Evolutionary conservation across 2,888 invertebrate genomes (phyloP), one percentile per base, ranked within the genome.

Genomic region (Pseudolycoriella hygida): DNA sequence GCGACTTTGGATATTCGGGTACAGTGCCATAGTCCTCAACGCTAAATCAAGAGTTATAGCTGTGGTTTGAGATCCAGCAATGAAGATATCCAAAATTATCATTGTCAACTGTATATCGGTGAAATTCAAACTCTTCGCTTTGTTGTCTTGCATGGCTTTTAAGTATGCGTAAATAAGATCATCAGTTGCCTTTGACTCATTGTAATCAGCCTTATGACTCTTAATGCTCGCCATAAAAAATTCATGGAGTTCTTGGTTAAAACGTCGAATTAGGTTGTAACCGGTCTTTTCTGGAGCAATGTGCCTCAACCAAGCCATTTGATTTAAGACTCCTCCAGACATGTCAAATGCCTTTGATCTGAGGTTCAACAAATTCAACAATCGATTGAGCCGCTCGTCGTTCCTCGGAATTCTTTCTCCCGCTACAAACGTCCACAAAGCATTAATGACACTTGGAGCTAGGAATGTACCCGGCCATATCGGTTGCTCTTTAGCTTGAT

Each of bases 81-180:
- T 71, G 52, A 80, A 77, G 40, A 80, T 66, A 57, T 81, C 81
- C 46, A 78, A 55, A 51, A 78, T 72, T 3, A 76, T 68, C 69
- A 78, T 71, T 3, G 74, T 61, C 43, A 80, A 56, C 54, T 80
- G 77, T 4, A 74, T 72, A 47, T 76, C 77, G 71, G 60, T 57
- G 59, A 71, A 62, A 18, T 42, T 46, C 10, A 48, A 38, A 17
- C 25, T 6, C 15, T 42, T 42, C 18, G 53, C 55, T 40, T 62
- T 57, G 12, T 53, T 53, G 14, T 57, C 53, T 40, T 66, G 59
- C 72, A 78, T 76, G 62, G 78, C 74, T 18, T 67, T 65, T 6
- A 80, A 63, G 52, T 72, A 80, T 42, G 74, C 66, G 55, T 74
- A 74, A 40, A 80, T 76, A n/a, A 79, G 59, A 57, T 79, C 77